phyloP scores from a whole-genome alignment of 2,797 vertebrate species.

The Sebastes hopkinsi region DNA sequence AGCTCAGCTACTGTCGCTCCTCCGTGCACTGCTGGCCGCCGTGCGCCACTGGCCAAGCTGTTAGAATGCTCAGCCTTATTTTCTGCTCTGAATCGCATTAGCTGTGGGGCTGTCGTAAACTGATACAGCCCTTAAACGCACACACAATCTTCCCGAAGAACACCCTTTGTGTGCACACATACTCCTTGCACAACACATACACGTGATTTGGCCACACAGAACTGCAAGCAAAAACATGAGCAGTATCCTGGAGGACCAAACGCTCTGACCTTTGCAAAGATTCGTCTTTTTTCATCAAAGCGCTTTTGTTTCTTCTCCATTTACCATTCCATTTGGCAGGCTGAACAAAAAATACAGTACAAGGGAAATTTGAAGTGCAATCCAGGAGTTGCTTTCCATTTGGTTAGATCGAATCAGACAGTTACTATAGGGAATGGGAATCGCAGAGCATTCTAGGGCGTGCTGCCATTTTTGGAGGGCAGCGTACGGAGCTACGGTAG shows the following conservation, averaged over 20 bases:
- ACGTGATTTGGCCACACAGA: slow-evolving; percentile 19
- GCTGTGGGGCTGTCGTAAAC: slow-evolving; percentile 62
- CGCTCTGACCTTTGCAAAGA: slow-evolving; percentile 68
- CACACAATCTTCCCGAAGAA: slow-evolving; percentile 35
- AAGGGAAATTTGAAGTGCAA: slow-evolving; percentile 22
- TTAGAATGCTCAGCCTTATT: slow-evolving; percentile 67
- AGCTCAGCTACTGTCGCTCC: slow-evolving; percentile 48
- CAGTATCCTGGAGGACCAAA: slow-evolving; percentile 43
- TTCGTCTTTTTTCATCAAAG: slow-evolving; percentile 33
- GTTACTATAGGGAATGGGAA: neutral
- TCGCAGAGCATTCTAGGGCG: too few relatives aligned
- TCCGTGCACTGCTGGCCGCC: slow-evolving; percentile 45
- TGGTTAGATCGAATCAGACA: slow-evolving; percentile 26
- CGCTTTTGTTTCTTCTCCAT: slow-evolving; percentile 42
- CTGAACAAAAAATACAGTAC: slow-evolving; percentile 2
- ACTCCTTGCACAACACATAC: slow-evolving; percentile 6
- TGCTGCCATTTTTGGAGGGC: too few relatives aligned
- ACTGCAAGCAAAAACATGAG: slow-evolving; percentile 25
- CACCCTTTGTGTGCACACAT: slow-evolving; percentile 12
- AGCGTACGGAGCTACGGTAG: too few relatives aligned
- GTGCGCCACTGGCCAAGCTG: slow-evolving; percentile 63
- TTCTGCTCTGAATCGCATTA: slow-evolving; percentile 66
- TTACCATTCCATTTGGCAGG: slow-evolving; percentile 54
- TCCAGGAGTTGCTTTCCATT: slow-evolving; percentile 30
- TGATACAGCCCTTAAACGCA: slow-evolving; percentile 54